These are phyloP conservation scores for Macropus fuliginosus DNA, from an alignment of 2,797 vertebrate genomes.

Conservation along the genomic window DNA sequence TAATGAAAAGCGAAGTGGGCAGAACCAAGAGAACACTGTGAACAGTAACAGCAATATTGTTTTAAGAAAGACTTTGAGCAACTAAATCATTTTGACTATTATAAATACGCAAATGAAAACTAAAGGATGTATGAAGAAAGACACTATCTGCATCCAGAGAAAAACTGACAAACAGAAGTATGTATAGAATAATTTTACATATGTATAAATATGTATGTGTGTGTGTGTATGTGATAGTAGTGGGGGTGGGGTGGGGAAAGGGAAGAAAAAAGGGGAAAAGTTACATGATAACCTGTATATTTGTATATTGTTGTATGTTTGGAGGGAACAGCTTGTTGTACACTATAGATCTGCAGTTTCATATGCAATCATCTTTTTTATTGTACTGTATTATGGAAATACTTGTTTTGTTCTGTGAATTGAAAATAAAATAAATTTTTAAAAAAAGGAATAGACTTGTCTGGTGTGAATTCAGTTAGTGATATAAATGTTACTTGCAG, in stretches of 20 bases:
- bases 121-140: background rate
- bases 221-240: background rate
- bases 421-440: background rate
- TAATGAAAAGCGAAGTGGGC: background rate
- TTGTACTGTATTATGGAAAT: background rate
- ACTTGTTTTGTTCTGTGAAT: background rate
- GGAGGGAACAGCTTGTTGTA: background rate
- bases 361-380: background rate
- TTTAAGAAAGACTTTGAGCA: background rate
- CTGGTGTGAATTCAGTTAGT: background rate
- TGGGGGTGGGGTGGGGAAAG: background rate
- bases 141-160: background rate
- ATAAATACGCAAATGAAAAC: background rate
- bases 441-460: background rate
- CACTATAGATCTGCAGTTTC: background rate
- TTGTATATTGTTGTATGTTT: background rate
- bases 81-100: background rate
- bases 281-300: background rate
- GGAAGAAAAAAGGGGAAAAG: background rate
- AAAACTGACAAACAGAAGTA: background rate
- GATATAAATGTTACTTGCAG: background rate
- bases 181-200: background rate
- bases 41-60: background rate
- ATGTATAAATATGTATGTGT: no score
- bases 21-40: background rate